Base-by-base conservation (phyloP, 2,113 vertebrate species). In the Balaenoptera acutorostrata region DNA sequence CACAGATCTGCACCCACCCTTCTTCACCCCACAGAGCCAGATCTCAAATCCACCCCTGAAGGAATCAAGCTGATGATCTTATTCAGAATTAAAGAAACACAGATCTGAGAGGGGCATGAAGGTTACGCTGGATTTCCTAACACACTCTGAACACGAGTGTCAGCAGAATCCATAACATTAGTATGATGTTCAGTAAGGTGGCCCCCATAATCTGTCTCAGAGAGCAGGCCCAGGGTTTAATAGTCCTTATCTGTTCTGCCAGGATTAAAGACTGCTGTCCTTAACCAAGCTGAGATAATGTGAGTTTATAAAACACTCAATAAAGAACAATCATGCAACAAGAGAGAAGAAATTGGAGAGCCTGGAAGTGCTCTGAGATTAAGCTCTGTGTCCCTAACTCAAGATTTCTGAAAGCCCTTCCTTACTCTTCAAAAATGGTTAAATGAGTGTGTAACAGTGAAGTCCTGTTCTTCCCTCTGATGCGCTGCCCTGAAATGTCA, bases 271-370 rank as follows among this genome's bases (percentile, higher is more conserved):
- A n/a, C 55, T 81, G n/a, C 49, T 87, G 83, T 92, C 14, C 83
- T 89, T 96, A 88, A 49, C 74, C 69, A 90, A 96, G 57, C 39
- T 39, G 41, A 93, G 14, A 64, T 11, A 66, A 90, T 68, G 41
- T n/a, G 41, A 96, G 92, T 97, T 96, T 95, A 92, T 97, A 81
- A 96, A 97, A 96, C 44, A 96, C 87, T 97, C 96, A 97, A 82
- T 97, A 93, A 98, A 97, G 80, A 84, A 92, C 89, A 97, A 84
- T 41, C 69, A 92, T 84, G 52, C 69, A 72, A 71, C 31, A 46
- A 80, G 75, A 87, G 59, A 82, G 21, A 74, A 8, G 61, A 59
- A 91, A 72, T 5, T 61, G 5, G 49, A 87, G 17, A 95, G 66
- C 21, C 39, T 18, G 23, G 11, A 57, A 72, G 9, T 44, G 15